These are phyloP conservation scores for Hecatera dysodea DNA, from an alignment of 2,888 invertebrate genomes.

Conservation along the genomic window DNA sequence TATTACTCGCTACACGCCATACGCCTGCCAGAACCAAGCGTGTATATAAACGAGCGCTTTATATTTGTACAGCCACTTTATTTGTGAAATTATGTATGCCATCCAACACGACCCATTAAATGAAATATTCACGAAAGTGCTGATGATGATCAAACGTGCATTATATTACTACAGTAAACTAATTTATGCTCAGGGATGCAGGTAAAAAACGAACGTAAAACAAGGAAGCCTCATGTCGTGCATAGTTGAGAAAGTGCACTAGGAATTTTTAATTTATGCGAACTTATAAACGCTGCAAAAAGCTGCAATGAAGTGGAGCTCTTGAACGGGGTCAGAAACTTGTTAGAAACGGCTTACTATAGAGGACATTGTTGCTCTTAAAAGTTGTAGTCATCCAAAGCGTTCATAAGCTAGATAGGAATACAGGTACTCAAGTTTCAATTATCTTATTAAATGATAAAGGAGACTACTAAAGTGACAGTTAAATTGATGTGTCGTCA, in stretches of 20 bases:
- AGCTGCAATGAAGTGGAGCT: constrained; percentile 9
- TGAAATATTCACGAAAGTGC: not conserved
- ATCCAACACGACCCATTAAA: not conserved
- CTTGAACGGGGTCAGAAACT: not conserved
- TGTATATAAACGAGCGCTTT: constrained; percentile 16
- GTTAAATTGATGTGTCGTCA: not conserved
- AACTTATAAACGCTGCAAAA: constrained; percentile 4
- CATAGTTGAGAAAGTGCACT: not conserved
- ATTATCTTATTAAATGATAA: too few relatives aligned
- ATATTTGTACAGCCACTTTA: not conserved
- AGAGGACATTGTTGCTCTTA: not conserved
- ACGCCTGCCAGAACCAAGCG: constrained; percentile 35
- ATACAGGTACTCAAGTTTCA: too few relatives aligned
- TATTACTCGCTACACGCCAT: constrained; percentile 24
- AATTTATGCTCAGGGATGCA: not conserved
- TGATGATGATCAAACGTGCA: not conserved
- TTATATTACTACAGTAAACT: constrained; percentile 2
- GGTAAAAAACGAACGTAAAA: constrained; percentile 20
- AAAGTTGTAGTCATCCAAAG: not conserved
- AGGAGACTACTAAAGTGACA: not conserved
- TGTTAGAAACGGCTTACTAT: constrained; percentile 1
- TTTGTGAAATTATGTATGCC: constrained; percentile 9
- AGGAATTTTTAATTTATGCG: constrained; percentile 22
- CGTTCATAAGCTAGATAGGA: not conserved
- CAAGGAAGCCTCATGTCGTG: constrained; percentile 3